A percentile compares a stretch with the other conserved stretches of the same genome.
phyloP scores from a whole-genome alignment of 2,113 vertebrate species.

The Sarotherodon lohbergeri region DNA sequence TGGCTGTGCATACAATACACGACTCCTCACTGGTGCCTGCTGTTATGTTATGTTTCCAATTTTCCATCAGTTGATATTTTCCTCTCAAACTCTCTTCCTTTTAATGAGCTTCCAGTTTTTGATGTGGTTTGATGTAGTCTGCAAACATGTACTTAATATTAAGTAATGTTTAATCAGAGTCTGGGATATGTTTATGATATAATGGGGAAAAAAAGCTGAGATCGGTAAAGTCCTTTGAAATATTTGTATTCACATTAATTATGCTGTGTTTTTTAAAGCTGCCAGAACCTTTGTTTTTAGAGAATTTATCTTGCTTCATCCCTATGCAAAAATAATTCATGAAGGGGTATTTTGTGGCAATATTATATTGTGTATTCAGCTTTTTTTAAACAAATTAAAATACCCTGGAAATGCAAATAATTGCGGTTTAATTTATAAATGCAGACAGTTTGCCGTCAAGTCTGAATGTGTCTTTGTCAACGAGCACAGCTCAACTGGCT shows the following conservation, averaged over 20 bases:
- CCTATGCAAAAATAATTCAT: not conserved
- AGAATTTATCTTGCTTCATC: not conserved
- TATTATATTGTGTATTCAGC: not conserved
- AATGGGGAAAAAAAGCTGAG: fast-evolving
- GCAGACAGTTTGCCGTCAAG: not conserved
- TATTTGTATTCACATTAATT: not conserved
- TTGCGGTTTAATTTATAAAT: not conserved
- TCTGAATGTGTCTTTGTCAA: not conserved
- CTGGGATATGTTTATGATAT: not conserved
- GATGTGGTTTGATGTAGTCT: not conserved
- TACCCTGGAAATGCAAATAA: not conserved
- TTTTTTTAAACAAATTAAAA: not conserved
- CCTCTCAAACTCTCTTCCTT: not conserved
- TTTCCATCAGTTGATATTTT: not conserved
- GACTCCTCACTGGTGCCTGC: not conserved
- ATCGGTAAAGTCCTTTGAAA: not conserved
- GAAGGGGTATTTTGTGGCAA: not conserved
- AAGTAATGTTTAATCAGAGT: not conserved
- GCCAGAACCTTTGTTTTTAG: not conserved
- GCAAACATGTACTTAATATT: not conserved
- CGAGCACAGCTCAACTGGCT: not conserved
- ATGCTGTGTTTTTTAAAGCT: not conserved
- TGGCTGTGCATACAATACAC: not conserved
- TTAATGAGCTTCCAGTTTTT: not conserved
- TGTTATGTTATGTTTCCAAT: not conserved